A percentile compares a stretch with the other conserved stretches of the same genome.
phyloP scores from a whole-genome alignment of 2,113 vertebrate species.

The Mungos mungo region DNA sequence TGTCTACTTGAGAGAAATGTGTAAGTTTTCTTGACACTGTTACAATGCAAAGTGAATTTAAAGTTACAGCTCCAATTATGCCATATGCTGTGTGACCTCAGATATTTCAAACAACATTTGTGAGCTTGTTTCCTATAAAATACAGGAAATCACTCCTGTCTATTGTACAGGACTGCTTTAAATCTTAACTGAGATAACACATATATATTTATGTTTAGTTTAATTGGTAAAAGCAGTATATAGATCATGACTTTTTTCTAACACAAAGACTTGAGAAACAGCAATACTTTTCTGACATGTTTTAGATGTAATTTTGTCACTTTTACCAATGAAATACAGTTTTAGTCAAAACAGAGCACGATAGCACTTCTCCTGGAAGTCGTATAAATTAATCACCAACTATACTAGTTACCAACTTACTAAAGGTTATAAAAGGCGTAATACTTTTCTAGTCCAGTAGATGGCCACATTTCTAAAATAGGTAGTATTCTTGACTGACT shows the following conservation, averaged over 20 bases:
- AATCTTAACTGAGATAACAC: background rate
- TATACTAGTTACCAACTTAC: background rate
- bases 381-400: constrained; percentile 10
- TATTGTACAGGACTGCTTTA: background rate
- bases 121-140: background rate
- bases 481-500: background rate
- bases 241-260: background rate
- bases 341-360: background rate
- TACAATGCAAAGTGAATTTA: background rate
- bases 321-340: background rate
- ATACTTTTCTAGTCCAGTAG: background rate
- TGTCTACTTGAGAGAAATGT: background rate
- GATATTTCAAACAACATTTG: constrained; percentile 15
- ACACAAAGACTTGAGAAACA: background rate
- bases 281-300: background rate
- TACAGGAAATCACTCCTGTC: background rate
- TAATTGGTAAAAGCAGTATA: background rate
- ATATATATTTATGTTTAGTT: background rate
- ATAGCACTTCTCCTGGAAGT: background rate
- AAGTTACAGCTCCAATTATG: background rate
- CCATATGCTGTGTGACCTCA: background rate
- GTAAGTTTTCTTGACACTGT: background rate
- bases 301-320: background rate
- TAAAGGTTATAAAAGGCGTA: background rate
- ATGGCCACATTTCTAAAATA: background rate